Evolutionary conservation across 2,113 vertebrate species (phyloP).

Genomic region (Rallus limicola): DNA sequence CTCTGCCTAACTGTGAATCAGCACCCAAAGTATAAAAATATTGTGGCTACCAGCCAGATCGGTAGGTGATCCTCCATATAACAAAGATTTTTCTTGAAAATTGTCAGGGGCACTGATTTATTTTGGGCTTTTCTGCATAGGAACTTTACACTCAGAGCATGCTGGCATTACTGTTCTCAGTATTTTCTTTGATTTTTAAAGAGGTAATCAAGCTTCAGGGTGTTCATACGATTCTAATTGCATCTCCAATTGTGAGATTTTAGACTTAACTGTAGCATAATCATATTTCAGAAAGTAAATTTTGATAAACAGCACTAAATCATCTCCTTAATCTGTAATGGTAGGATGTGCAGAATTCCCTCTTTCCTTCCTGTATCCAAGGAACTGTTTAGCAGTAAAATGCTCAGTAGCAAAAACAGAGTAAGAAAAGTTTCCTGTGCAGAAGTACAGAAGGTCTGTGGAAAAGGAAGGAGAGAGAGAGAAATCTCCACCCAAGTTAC

Average conservation of each 20-base stretch:
- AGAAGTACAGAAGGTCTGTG: not conserved
- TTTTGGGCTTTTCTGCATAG: not conserved
- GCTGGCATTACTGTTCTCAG: not conserved
- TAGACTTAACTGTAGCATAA: not conserved
- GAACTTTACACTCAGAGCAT: not conserved
- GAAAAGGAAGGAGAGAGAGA: not conserved
- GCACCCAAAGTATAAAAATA: slow-evolving; percentile 95
- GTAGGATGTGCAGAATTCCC: not conserved
- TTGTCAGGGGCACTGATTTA: not conserved
- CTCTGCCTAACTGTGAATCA: slow-evolving; percentile 97
- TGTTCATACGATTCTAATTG: not conserved
- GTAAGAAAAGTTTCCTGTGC: not conserved
- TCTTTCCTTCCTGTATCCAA: not conserved
- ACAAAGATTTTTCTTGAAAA: not conserved
- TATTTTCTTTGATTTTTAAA: not conserved
- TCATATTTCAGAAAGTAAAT: not conserved
- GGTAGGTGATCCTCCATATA: slow-evolving; percentile 77
- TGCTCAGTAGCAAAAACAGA: not conserved
- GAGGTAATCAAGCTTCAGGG: not conserved
- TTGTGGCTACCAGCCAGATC: slow-evolving; percentile 97
- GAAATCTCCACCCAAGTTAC: not conserved
- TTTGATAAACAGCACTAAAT: not conserved
- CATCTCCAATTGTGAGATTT: not conserved
- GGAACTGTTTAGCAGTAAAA: not conserved
- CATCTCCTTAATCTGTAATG: not conserved